These are phyloP conservation scores for Leptopilina myrica DNA, from an alignment of 2,888 invertebrate genomes.

Conservation along the genomic window DNA sequence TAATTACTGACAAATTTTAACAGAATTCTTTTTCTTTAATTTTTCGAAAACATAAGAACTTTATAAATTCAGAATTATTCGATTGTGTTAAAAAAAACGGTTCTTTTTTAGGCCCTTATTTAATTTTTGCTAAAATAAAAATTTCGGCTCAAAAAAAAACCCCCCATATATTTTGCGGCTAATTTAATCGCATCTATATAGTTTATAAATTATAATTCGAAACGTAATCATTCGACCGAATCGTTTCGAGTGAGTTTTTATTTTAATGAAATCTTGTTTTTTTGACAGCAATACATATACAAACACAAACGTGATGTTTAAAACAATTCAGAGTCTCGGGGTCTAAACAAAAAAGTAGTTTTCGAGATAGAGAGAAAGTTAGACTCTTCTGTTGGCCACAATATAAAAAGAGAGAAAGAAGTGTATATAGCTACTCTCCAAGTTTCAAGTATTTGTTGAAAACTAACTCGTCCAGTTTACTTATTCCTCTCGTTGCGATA, in stretches of 20 bases:
- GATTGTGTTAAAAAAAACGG: no score
- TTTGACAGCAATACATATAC: background rate
- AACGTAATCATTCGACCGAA: background rate
- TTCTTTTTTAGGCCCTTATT: no score
- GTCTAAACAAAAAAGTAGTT: slow-evolving; percentile 24
- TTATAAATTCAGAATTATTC: no score
- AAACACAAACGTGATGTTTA: background rate
- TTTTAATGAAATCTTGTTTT: background rate
- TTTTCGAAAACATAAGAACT: no score
- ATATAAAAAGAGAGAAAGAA: slow-evolving; percentile 24
- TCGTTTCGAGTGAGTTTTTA: background rate
- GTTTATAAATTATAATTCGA: background rate
- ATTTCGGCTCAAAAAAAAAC: no score
- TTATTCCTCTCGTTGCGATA: slow-evolving; percentile 33
- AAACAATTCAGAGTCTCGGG: slow-evolving; percentile 10
- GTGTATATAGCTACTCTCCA: slow-evolving; percentile 15
- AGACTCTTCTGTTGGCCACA: slow-evolving; percentile 23
- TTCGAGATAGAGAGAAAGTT: slow-evolving; percentile 31
- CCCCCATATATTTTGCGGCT: no score
- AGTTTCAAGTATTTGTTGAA: slow-evolving; percentile 40
- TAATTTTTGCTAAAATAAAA: no score
- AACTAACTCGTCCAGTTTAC: slow-evolving; percentile 32
- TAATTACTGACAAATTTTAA: no score
- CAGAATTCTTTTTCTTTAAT: no score
- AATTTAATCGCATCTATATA: no score